phyloP scores from a whole-genome alignment of 1,140 invertebrate genomes.

The Cydia splendana region DNA sequence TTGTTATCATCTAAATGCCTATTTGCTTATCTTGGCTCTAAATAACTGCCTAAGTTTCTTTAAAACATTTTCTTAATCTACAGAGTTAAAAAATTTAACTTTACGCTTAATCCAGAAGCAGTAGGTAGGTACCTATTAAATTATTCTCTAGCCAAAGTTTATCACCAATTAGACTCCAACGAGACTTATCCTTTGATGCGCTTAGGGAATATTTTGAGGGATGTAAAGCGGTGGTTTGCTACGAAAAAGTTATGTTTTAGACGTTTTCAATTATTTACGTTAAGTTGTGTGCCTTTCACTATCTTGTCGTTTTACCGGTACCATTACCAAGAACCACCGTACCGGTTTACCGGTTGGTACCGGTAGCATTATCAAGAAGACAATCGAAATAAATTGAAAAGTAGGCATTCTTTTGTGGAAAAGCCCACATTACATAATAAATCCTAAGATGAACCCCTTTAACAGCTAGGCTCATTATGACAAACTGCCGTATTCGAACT shows the following conservation, averaged over 20 bases:
- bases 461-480: constrained; percentile 1
- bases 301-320: no score
- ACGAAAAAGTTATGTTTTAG: not conserved
- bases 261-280: not conserved
- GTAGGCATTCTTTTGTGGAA: not conserved
- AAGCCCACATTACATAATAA: not conserved
- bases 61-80: not conserved
- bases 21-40: constrained; percentile 1
- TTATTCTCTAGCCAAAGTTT: not conserved
- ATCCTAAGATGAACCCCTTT: not conserved
- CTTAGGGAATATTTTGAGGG: not conserved
- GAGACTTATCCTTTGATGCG: not conserved
- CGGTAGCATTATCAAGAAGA: no score
- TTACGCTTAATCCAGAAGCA: not conserved
- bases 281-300: not conserved
- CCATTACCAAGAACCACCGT: no score
- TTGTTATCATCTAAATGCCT: no score
- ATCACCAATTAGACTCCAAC: not conserved
- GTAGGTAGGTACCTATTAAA: not conserved
- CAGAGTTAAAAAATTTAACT: not conserved
- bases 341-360: no score
- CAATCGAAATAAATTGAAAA: not conserved
- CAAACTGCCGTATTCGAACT: no score
- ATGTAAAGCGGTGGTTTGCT: not conserved
- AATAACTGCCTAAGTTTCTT: not conserved